Conservation (phyloP, 2,888 invertebrate species). For the Strigamia transsilvanica region DNA sequence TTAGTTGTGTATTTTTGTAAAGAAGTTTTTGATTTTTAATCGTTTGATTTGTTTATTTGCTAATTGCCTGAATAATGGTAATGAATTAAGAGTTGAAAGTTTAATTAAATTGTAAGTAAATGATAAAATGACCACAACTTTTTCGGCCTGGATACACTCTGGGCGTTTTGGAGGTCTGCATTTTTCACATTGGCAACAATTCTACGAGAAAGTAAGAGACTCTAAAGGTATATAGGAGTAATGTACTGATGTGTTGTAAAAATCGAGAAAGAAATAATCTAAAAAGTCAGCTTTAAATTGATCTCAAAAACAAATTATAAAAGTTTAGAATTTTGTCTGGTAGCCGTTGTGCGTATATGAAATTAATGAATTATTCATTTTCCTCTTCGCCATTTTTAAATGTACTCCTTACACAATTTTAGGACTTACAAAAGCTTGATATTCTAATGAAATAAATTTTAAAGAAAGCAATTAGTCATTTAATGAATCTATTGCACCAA, state of each 20-base stretch:
- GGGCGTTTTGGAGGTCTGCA: slow-evolving; percentile 38
- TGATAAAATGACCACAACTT: neutral
- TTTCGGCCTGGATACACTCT: slow-evolving; percentile 26
- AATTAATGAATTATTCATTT: slow-evolving; percentile 18
- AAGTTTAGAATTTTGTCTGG: slow-evolving; percentile 29
- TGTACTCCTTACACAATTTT: slow-evolving; percentile 40
- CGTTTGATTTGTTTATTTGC: neutral
- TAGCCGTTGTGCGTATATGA: slow-evolving; percentile 42
- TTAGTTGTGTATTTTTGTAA: slow-evolving; percentile 14
- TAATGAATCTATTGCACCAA: slow-evolving; percentile 7
- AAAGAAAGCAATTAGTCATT: neutral
- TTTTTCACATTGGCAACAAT: slow-evolving; percentile 36
- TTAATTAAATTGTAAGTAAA: neutral
- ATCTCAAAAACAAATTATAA: slow-evolving; percentile 1
- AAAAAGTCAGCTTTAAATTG: slow-evolving; percentile 35
- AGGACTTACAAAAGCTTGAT: neutral
- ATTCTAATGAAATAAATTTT: neutral
- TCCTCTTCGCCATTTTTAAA: slow-evolving; percentile 36
- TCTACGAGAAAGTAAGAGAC: slow-evolving; percentile 14
- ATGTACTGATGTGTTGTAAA: neutral
- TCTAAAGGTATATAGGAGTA: neutral
- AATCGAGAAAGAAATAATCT: neutral
- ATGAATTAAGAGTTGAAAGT: slow-evolving; percentile 3
- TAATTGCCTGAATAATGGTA: slow-evolving; percentile 6
- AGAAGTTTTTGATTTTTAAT: neutral